These are phyloP conservation scores for Hyperopisus bebe DNA, from an alignment of 2,113 vertebrate genomes.

Conservation along the genomic window DNA sequence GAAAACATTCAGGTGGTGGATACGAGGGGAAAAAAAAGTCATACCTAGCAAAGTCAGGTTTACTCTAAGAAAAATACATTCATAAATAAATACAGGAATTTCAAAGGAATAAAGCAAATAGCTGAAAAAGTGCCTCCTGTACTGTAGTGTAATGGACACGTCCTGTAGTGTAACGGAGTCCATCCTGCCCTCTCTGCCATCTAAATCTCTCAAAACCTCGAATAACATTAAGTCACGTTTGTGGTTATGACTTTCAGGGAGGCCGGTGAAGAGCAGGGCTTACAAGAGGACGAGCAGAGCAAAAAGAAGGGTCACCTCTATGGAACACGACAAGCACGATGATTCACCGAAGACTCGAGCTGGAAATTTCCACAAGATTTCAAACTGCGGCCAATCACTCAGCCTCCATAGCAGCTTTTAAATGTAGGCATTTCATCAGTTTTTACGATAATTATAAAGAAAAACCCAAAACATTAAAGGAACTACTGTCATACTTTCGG, in stretches of 20 bases:
- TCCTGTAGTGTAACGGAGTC: neutral
- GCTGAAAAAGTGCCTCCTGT: constrained; percentile 38
- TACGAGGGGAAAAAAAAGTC: constrained; percentile 22
- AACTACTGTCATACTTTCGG: neutral
- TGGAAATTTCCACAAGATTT: constrained; percentile 28
- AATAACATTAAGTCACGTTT: constrained; percentile 18
- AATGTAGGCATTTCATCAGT: neutral
- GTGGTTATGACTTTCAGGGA: constrained; percentile 40
- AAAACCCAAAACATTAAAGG: neutral
- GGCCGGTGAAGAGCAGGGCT: constrained; percentile 38
- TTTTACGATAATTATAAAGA: neutral
- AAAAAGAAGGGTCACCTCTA: constrained; percentile 40
- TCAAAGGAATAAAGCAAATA: constrained; percentile 45
- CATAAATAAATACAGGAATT: constrained; percentile 11
- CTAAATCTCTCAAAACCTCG: constrained; percentile 34
- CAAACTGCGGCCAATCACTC: neutral
- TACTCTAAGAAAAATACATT: neutral
- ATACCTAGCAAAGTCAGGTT: neutral
- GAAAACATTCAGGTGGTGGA: constrained; percentile 42
- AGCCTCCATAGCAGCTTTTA: neutral
- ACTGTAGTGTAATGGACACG: neutral
- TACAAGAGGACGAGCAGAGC: constrained; percentile 38
- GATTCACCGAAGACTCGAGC: constrained; percentile 36
- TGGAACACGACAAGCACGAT: constrained; percentile 32
- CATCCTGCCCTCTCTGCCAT: neutral